These are phyloP conservation scores for Chloromyia formosa DNA, from an alignment of 2,888 invertebrate genomes.

Conservation along the genomic window DNA sequence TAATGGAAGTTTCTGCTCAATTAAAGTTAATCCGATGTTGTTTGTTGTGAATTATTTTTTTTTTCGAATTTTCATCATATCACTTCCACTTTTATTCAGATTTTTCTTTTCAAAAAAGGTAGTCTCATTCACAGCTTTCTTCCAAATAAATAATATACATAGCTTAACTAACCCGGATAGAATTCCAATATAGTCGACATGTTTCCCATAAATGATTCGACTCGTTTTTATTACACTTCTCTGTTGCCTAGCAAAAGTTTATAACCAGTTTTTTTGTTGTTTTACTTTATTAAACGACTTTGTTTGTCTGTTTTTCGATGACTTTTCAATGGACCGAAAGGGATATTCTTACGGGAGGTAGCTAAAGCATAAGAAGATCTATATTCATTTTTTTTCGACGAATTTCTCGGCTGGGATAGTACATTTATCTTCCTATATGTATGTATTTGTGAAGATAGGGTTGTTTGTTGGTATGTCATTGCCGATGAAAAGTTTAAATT, in stretches of 20 bases:
- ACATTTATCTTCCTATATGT: not conserved
- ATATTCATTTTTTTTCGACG: not conserved
- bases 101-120: too few species aligned
- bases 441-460: not conserved
- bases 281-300: not conserved
- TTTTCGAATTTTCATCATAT: too few species aligned
- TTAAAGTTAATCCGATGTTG: too few species aligned
- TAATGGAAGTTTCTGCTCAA: too few species aligned
- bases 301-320: not conserved
- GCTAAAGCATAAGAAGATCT: conserved; percentile 13
- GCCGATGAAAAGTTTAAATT: conserved; percentile 30
- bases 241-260: conserved; percentile 8
- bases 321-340: conserved; percentile 21
- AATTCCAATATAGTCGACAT: conserved; percentile 14
- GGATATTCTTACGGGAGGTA: conserved; percentile 15
- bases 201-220: not conserved
- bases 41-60: too few species aligned
- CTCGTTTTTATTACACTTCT: conserved; percentile 13
- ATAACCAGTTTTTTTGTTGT: not conserved
- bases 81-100: too few species aligned
- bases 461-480: conserved; percentile 6
- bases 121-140: too few species aligned
- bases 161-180: not conserved
- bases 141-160: too few species aligned
- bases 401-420: not conserved